Evolutionary conservation across 1,140 invertebrate genomes (phyloP), one percentile per base, ranked within the genome.

Genomic region (Musca vetustissima): DNA sequence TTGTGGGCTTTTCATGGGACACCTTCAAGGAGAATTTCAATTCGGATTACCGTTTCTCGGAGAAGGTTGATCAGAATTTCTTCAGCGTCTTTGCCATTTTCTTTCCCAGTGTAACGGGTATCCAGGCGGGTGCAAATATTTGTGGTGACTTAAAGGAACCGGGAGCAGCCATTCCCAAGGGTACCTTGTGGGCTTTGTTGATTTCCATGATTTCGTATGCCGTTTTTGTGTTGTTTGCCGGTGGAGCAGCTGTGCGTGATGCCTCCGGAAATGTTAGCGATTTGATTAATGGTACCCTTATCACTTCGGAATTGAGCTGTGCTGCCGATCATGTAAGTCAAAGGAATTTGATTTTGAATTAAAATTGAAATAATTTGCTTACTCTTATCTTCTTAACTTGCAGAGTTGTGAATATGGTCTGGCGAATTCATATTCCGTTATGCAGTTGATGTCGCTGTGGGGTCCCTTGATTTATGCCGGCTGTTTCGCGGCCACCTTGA

Each of bases 401-500:
- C n/a, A n/a, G n/a, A n/a, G n/a, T 50, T 95, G 93, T 76, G 59
- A 83, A n/a, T 92, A 86, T 80, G 93, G 93, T 48, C 84, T 94
- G 4, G 88, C 91, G 66, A 92, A 94, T 74, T 91, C 91, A 75
- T 92, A 90, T 75, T 86, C 90, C 89, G 89, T 95, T 66, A 98
- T 99, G 93, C 93, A 97, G 83, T 84, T 94, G 69, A 92, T 96
- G 84, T 95, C 96, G 4, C 86, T 88, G 0, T 97, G 92, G 90
- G 93, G 93, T 4, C 93, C 93, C 0, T 85, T 99, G 0, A 97
- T 98, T 73, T 98, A 97, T 76, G 93, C 91, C 7, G 97, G 97
- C 14, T 98, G 97, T 77, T 98, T 97, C 83, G 96, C 97, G 0
- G 97, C 97, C 0, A 98, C 97, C 0, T 83, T 99, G 0, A 97